phyloP scores from a whole-genome alignment of 2,888 invertebrate species.

The Geophilus truncorum region DNA sequence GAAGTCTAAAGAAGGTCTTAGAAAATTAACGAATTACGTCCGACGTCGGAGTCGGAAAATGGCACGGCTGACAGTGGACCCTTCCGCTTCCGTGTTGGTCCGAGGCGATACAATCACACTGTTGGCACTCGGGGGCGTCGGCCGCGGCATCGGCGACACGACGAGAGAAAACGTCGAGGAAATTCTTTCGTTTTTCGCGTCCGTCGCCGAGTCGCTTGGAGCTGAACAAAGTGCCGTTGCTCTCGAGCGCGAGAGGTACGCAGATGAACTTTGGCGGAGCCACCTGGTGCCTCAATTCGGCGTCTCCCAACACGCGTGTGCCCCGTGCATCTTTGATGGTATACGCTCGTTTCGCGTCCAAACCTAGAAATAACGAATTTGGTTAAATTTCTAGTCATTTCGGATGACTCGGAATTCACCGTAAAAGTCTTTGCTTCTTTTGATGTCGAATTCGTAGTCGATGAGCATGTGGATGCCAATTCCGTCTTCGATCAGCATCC shows the following conservation, averaged over 20 bases:
- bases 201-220: constrained; percentile 57
- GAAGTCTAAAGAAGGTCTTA: no score
- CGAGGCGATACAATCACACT: constrained; percentile 65
- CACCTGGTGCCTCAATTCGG: constrained; percentile 65
- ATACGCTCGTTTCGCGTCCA: constrained; percentile 70
- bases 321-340: constrained; percentile 66
- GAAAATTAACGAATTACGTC: no score
- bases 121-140: constrained; percentile 57
- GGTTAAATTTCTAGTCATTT: background rate
- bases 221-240: constrained; percentile 67
- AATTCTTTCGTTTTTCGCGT: constrained; percentile 58
- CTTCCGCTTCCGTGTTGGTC: constrained; percentile 44
- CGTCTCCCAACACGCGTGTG: constrained; percentile 63
- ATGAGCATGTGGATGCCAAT: constrained; percentile 76
- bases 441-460: constrained; percentile 71
- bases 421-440: constrained; percentile 67
- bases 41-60: background rate
- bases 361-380: constrained; percentile 52
- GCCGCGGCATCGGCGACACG: constrained; percentile 60
- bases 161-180: constrained; percentile 62
- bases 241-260: constrained; percentile 73
- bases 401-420: no score
- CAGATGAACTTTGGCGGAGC: constrained; percentile 72
- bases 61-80: constrained; percentile 37
- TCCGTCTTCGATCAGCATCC: constrained; percentile 73